Evolutionary conservation across 2,888 invertebrate genomes (phyloP).

Genomic region (Yponomeuta evonymella): DNA sequence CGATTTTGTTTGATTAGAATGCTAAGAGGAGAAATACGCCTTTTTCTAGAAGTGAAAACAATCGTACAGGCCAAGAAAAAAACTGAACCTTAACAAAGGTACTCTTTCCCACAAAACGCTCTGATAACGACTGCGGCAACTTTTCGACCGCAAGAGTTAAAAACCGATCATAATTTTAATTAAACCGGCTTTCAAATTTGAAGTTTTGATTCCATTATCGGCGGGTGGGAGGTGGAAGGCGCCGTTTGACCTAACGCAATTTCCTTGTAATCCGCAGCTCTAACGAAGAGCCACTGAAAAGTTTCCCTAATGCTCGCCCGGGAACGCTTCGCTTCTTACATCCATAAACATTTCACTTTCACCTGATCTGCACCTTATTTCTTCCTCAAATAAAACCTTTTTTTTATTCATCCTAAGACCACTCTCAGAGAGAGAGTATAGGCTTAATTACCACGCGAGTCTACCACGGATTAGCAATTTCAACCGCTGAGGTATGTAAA

Average conservation of each 20-base stretch:
- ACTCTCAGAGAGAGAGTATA: too few species aligned
- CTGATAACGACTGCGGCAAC: background rate
- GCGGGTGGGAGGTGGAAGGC: constrained; percentile 28
- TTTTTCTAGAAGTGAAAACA: too few species aligned
- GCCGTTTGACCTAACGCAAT: constrained; percentile 62
- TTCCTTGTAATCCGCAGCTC: constrained; percentile 60
- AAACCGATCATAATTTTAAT: constrained; percentile 29
- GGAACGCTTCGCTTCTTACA: constrained; percentile 29
- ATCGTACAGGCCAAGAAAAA: too few species aligned
- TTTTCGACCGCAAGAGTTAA: constrained; percentile 6
- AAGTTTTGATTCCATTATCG: constrained; percentile 58
- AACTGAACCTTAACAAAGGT: background rate
- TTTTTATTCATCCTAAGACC: too few species aligned
- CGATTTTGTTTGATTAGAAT: too few species aligned
- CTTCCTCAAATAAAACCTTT: too few species aligned
- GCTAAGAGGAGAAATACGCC: too few species aligned
- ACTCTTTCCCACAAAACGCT: background rate
- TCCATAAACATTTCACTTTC: constrained; percentile 68
- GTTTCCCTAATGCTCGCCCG: background rate
- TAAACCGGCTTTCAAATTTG: constrained; percentile 43
- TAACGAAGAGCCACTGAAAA: constrained; percentile 31
- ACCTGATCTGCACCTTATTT: too few species aligned
- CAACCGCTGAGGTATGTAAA: too few species aligned
- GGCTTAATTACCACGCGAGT: too few species aligned
- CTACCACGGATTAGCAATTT: too few species aligned